Base-by-base conservation (phyloP, 2,797 vertebrate genomes). In the Denticeps clupeoides region DNA sequence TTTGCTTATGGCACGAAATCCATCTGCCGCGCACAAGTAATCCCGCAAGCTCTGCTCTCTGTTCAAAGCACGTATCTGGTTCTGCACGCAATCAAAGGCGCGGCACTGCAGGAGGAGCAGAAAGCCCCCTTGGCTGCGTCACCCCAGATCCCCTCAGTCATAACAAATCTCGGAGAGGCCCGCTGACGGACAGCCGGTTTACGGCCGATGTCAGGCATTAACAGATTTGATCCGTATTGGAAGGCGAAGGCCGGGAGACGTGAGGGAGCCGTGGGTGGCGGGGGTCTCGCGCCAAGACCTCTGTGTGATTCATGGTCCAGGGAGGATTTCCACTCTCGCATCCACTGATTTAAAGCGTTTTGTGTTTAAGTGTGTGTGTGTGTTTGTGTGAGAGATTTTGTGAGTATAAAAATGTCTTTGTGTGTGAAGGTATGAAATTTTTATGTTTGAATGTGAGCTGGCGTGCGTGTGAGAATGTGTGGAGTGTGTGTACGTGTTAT, bases 191-290 rank as follows among this genome's bases (percentile, higher is more conserved):
- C 69, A 58, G 64, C 52, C 37, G 48, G 67, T 74, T 71, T 70
- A 70, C 60, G 64, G 62, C 57, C 43, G 46, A 55, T 51, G 58
- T 75, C 73, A 74, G 71, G 72, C 69, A 78, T 77, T 76, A 78
- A 71, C 69, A 74, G 73, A 77, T 75, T 70, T 75, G 71, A 75
- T 74, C 56, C 64, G 49, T 64, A 57, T 64, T 69, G 69, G 65
- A 73, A 49, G 0, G 33, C 37, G 50, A 57, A 51, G 48, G 54
- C 19, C 29, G 58, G 41, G 52, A 45, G 58, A 46, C 44, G 38
- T 45, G 12, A 40, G 16, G 29, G 43, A 53, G 45, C 37, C 21
- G 54, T 61, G 57, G 54, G 57, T 61, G 62, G 59, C 18, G n/a
- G 48, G 26, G 13, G 44, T 53, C 58, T 54, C 5, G 43, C 53